Evolutionary conservation across 2,888 invertebrate genomes (phyloP), one percentile per base, ranked within the genome.

Genomic region (Alsophila aescularia): DNA sequence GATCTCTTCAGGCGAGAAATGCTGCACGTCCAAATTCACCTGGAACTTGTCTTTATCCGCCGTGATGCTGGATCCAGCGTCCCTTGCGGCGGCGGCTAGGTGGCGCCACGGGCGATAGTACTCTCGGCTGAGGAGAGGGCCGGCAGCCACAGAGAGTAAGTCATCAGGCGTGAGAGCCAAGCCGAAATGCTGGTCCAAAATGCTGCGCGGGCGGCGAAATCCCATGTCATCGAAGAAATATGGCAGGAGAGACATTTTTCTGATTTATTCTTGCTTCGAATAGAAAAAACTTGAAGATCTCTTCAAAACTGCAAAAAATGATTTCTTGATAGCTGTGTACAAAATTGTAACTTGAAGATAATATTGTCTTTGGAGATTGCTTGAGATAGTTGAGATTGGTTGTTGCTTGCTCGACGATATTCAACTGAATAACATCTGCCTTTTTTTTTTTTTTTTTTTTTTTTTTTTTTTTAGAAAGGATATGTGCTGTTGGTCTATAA

Each of bases 1-100:
- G 32, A 97, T 93, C 75, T 97, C 96, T 34, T 94, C 93, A 0
- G 96, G 96, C 8, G 93, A 79, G 68, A 96, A 96, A 65, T 96
- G 95, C 60, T 95, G 94, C 2, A 96, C 96, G 72, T 96, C 96
- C 67, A 96, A 79, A 65, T 93, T 94, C 0, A 95, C 93, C 71
- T 88, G 87, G 67, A 87, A 88, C 56, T 87, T 88, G 16, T 89
- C 87, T 45, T 80, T 85, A 67, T 93, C 93, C 1, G 83, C 75
- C 43, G 90, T 87, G 60, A 94, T 91, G 65, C 86, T 92, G 24
- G 92, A 93, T 3, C 91, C 93, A 36, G 92, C 79, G 72, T 93
- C 93, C 2, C 85, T 77, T n/a, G 85, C 83, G 14, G 92, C 88
- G 0, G 92, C 83, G 0, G 90, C 86, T 31, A 92, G 70, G 52